Base-by-base conservation (phyloP, 1,140 invertebrate species). In the Danaus plexippus region DNA sequence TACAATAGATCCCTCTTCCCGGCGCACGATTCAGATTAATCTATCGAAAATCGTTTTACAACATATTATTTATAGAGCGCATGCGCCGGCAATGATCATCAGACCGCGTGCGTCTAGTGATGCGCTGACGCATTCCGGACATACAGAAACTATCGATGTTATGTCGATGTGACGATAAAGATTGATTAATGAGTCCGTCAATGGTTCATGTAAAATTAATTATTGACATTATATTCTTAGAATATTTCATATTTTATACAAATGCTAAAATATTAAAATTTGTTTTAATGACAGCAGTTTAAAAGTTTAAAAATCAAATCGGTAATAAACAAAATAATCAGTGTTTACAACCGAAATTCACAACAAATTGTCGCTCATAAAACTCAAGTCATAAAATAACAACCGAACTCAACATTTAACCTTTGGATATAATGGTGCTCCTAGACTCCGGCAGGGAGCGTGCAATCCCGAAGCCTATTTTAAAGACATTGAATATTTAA, bases 11-110 rank as follows among this genome's bases (percentile, higher is more conserved):
- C 78, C 80, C 75, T 75, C 75, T 77, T 54, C 71, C 75, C 76
- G 75, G 69, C 77, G 74, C 81, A 87, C 83, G 83, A 87, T 85
- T 87, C 83, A 87, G 83, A 87, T 87, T 87, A 87, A 87, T 87
- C 83, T 87, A 87, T 87, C 81, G 83, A 85, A 87, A 87, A 85
- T 87, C 83, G 83, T 87, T 87, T 87, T 87, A 87, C 83, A 87
- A 87, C 81, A 87, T 87, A 87, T 87, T 87, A 87, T 87, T 87
- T 87, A 87, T 87, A 87, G 83, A 79, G 80, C 71, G 83, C 83
- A 87, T 87, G 83, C 81, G 75, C 78, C 67, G 63, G 73, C 83
- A 83, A 87, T 87, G 83, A 83, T 85, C 83, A 84, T 84, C 81
- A 80, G 80, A 79, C 80, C 77, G 78, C 66, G 71, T 76, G 77